phyloP scores from a whole-genome alignment of 92 coral and sea anemone genomes.

The Epizoanthus rinbou region DNA sequence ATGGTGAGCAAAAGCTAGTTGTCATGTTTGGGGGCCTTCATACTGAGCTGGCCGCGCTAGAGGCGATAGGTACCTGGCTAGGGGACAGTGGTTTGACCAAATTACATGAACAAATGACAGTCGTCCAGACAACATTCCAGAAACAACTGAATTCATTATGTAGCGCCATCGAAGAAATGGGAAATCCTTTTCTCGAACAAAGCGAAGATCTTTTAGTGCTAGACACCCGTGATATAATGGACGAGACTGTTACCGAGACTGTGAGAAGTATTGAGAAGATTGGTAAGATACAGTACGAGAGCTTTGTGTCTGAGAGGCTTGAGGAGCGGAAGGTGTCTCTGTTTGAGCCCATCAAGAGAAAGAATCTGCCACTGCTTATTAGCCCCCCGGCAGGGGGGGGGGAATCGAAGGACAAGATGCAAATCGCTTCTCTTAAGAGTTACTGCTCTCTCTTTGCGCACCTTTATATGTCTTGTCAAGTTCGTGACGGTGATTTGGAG shows the following conservation, averaged over 20 bases:
- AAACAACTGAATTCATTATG: not conserved
- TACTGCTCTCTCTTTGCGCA: constrained; percentile 72
- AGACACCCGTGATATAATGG: not conserved
- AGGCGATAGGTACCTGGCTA: no score
- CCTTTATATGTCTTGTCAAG: constrained; percentile 64
- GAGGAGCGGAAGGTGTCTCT: no score
- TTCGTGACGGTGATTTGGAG: constrained; percentile 70
- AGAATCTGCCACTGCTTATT: no score
- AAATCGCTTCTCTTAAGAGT: constrained; percentile 66
- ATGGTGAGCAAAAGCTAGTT: constrained; percentile 56
- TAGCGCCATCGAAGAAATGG: not conserved
- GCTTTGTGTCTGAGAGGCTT: not conserved
- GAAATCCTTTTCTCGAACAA: not conserved
- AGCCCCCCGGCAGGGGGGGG: no score
- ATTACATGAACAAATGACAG: not conserved
- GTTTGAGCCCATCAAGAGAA: no score
- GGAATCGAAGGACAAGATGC: constrained; percentile 49
- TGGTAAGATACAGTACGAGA: not conserved
- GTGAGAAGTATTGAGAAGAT: not conserved
- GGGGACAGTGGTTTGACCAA: no score
- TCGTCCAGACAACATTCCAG: not conserved
- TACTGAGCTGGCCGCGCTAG: constrained; percentile 39
- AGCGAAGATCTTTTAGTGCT: not conserved
- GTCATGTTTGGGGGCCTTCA: constrained; percentile 64
- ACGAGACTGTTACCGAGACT: not conserved